A percentile compares a stretch with the other conserved stretches of the same genome.
Evolutionary conservation across 2,797 vertebrate genomes (phyloP).

Genomic region (Miichthys miiuy): DNA sequence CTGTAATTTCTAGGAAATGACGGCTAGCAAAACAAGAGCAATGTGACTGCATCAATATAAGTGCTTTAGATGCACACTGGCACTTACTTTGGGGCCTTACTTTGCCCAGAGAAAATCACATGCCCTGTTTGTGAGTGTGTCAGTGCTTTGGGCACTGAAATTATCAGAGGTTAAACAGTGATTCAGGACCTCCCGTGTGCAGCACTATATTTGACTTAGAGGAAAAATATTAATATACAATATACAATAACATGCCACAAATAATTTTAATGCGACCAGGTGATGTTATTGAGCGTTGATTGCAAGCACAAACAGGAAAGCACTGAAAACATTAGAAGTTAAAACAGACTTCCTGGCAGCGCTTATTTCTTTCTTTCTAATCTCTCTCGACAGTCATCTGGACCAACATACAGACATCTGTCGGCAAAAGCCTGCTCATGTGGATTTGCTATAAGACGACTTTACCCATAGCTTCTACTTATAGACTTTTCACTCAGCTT

Average conservation of each 20-base stretch:
- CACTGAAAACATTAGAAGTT: constrained; percentile 35
- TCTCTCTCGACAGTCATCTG: constrained; percentile 69
- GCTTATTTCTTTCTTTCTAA: constrained; percentile 49
- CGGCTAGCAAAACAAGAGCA: constrained; percentile 55
- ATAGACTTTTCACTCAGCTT: constrained; percentile 4
- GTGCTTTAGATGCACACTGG: background rate
- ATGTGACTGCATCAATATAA: constrained; percentile 43
- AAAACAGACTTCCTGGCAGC: constrained; percentile 51
- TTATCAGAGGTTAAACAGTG: background rate
- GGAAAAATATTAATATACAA: constrained; percentile 17
- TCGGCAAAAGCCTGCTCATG: constrained; percentile 50
- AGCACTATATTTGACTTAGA: background rate
- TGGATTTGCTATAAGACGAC: constrained; percentile 38
- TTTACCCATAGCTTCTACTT: constrained; percentile 10
- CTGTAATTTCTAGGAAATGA: constrained; percentile 65
- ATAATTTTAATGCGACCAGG: constrained; percentile 3
- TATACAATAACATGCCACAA: constrained; percentile 42
- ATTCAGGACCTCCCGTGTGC: constrained; percentile 17
- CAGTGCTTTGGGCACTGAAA: constrained; percentile 1
- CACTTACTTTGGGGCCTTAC: constrained; percentile 3
- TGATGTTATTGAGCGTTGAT: constrained; percentile 34
- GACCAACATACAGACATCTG: constrained; percentile 65
- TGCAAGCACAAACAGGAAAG: constrained; percentile 51
- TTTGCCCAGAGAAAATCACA: constrained; percentile 40
- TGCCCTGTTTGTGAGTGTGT: constrained; percentile 25